Base-by-base conservation (phyloP, 2,888 invertebrate genomes). In the Nemurella pictetii region DNA sequence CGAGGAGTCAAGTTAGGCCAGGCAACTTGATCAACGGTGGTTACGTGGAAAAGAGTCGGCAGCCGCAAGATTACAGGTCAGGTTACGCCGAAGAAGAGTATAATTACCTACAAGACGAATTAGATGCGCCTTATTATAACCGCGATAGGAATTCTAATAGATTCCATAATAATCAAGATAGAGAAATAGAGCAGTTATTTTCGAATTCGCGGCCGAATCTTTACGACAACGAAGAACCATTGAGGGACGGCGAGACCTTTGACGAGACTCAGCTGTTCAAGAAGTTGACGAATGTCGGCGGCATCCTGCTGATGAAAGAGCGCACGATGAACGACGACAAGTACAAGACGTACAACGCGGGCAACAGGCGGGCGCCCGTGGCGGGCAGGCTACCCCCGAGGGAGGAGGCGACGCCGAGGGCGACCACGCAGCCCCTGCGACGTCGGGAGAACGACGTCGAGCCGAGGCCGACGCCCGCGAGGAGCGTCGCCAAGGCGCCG, bases 251-350 rank as follows among this genome's bases (percentile, higher is more conserved):
- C 30, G 83, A 83, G 26, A 73, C 55, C 28, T 73, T 83, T 28
- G 82, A 85, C 82, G 78, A 84, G 0, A 80, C 80, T 4, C 73
- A 84, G 73, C 75, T 84, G 73, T 86, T 85, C 85, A 88, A 89
- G 85, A 90, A 90, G 87, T 87, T 91, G 85, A 89, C 91, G 25
- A 91, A 90, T 87, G 89, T 91, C 2, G 90, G 91, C 7, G 91
- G 91, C 55, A 90, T 90, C 25, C 30, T 85, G 30, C 55, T 83
- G 75, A 85, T 83, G 83, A 83, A 85, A 77, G 78, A 82, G 72
- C 82, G 55, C 29, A 85, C 75, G 25, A 55, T 36, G 27, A 81
- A 74, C 36, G 84, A 36, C 28, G 85, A 86, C 29, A 85, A 83
- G 32, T 87, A 86, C 85, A 87, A 86, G 84, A 87, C 86, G 77